phyloP scores from a whole-genome alignment of 2,888 invertebrate species.

The Sesia bembeciformis region DNA sequence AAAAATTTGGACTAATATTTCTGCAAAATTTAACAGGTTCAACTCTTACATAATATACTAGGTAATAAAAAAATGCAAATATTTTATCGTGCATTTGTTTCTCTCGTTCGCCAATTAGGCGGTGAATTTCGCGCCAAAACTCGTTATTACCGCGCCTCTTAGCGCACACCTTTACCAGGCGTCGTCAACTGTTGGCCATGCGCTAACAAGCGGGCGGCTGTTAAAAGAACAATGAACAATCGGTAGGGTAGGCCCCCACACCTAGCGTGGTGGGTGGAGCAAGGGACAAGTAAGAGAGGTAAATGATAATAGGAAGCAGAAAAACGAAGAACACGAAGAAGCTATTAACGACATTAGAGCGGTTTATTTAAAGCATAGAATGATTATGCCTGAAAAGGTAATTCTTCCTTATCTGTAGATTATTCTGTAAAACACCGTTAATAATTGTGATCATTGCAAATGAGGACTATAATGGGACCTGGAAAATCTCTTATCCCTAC shows the following conservation, averaged over 20 bases:
- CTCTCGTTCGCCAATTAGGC: conserved; percentile 6
- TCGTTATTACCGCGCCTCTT: conserved; percentile 44
- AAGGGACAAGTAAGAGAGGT: conserved; percentile 8
- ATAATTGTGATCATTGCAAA: no score
- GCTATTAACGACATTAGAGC: no score
- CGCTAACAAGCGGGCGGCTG: conserved; percentile 63
- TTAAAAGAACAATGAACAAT: conserved; percentile 72
- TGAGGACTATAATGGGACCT: no score
- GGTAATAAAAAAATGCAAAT: background rate
- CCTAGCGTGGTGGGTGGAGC: conserved; percentile 15
- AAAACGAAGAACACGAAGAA: no score
- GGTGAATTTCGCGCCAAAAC: conserved; percentile 45
- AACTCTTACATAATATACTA: background rate
- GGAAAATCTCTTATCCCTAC: no score
- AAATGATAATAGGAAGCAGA: no score
- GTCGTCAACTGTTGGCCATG: conserved; percentile 24
- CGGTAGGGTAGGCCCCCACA: conserved; percentile 29
- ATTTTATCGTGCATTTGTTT: background rate
- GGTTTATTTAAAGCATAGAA: no score
- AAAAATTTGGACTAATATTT: no score
- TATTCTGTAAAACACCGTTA: no score
- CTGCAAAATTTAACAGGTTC: background rate
- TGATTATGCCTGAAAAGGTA: no score
- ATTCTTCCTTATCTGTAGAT: no score
- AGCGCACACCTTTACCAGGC: conserved; percentile 22